phyloP scores from a whole-genome alignment of 2,113 vertebrate genomes.

The Elachura formosa region DNA sequence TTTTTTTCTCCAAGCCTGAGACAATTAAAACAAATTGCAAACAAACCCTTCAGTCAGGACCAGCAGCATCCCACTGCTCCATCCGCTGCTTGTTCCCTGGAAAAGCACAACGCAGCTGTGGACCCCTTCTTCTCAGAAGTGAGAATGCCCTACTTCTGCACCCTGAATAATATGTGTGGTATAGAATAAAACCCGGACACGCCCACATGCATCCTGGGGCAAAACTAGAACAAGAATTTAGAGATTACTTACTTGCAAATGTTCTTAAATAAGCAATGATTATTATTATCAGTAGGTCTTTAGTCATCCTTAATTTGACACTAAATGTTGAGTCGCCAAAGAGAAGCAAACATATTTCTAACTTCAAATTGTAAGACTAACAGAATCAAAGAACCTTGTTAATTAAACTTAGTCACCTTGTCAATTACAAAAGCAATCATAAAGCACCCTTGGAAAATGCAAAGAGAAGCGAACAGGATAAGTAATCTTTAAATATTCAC shows the following conservation, averaged over 20 bases:
- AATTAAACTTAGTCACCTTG: constrained; percentile 6
- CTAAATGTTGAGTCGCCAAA: neutral
- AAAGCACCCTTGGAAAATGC: neutral
- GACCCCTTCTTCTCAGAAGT: neutral
- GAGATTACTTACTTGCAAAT: neutral
- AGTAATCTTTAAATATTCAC: neutral
- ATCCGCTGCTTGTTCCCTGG: accelerated
- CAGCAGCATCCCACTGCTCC: accelerated
- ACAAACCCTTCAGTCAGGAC: neutral
- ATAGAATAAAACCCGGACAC: neutral
- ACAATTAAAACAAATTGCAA: neutral
- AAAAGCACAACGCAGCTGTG: neutral
- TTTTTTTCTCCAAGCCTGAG: neutral
- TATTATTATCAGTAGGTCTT: neutral
- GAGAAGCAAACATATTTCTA: neutral
- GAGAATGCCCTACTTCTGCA: neutral
- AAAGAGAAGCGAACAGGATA: neutral
- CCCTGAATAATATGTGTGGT: neutral
- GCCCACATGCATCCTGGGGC: neutral
- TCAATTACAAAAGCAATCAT: neutral
- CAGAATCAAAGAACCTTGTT: neutral
- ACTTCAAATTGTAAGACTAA: neutral
- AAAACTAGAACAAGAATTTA: neutral
- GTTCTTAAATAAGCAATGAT: neutral
- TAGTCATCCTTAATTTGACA: neutral